Evolutionary conservation across 2,888 invertebrate genomes (phyloP).

Genomic region (Thumatha senex): DNA sequence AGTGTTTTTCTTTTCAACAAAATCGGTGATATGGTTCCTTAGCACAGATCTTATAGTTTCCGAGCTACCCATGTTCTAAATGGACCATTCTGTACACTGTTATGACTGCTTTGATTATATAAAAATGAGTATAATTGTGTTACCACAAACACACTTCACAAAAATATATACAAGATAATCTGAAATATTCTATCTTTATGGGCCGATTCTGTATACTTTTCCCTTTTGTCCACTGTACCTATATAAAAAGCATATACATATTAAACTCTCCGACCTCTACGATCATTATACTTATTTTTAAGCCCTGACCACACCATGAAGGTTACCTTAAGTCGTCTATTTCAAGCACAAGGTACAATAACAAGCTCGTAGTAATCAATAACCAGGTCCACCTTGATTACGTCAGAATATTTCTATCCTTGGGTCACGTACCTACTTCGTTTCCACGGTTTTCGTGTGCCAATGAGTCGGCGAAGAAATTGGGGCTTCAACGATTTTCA

Average conservation of each 20-base stretch:
- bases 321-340: neutral
- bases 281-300: neutral
- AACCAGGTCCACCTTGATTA: slow-evolving; percentile 16
- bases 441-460: slow-evolving; percentile 21
- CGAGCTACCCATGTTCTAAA: too few relatives aligned
- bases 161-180: too few relatives aligned
- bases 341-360: neutral
- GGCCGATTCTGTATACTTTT: neutral
- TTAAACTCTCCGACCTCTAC: neutral
- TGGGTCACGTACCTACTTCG: slow-evolving; percentile 10
- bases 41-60: too few relatives aligned
- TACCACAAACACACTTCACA: too few relatives aligned
- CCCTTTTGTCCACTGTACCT: neutral
- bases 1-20: too few relatives aligned
- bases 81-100: too few relatives aligned
- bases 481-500: slow-evolving; percentile 12
- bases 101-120: too few relatives aligned
- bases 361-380: slow-evolving; percentile 20
- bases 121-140: too few relatives aligned
- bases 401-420: slow-evolving; percentile 21
- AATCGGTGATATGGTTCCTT: too few relatives aligned
- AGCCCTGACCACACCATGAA: neutral
- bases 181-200: too few relatives aligned
- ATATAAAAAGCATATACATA: too few relatives aligned
- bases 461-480: slow-evolving; percentile 25